phyloP scores from a whole-genome alignment of 1,140 invertebrate genomes.

The Drosophila mauritiana region DNA sequence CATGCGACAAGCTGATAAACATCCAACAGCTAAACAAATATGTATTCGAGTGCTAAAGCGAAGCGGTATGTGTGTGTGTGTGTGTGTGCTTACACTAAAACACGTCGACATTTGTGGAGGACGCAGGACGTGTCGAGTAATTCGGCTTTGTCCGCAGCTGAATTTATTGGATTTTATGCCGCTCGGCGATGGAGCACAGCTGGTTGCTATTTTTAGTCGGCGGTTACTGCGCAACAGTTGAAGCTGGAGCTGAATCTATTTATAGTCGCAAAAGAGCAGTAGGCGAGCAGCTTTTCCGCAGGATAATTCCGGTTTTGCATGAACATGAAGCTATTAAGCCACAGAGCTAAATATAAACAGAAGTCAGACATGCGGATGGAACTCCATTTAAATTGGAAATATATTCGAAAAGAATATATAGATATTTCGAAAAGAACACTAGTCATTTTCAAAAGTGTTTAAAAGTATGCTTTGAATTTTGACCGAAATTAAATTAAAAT shows the following conservation, averaged over 20 bases:
- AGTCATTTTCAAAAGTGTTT: not conserved
- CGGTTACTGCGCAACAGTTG: slow-evolving; percentile 54
- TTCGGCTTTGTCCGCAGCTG: slow-evolving; percentile 53
- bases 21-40: slow-evolving; percentile 55
- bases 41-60: slow-evolving; percentile 18
- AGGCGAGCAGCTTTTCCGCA: slow-evolving; percentile 35
- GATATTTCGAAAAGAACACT: not conserved
- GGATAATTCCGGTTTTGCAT: slow-evolving; percentile 16
- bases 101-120: slow-evolving; percentile 43
- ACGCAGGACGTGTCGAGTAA: slow-evolving; percentile 54
- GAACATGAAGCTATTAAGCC: slow-evolving; percentile 12
- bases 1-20: slow-evolving; percentile 78
- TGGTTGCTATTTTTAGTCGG: slow-evolving; percentile 67
- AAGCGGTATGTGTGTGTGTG: slow-evolving; percentile 1
- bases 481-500: too few species aligned
- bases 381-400: not conserved
- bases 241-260: slow-evolving; percentile 52
- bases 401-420: too few species aligned
- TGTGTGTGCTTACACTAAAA: slow-evolving; percentile 29
- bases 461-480: not conserved
- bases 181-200: slow-evolving; percentile 26
- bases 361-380: not conserved
- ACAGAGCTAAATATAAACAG: slow-evolving; percentile 7
- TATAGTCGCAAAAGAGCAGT: slow-evolving; percentile 49
- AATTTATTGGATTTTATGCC: slow-evolving; percentile 74